Percentiles rank a stretch among this genome's conserved stretches.
These are phyloP conservation scores for Sebastolobus altivelis DNA, from an alignment of 2,797 vertebrate genomes.

Conservation along the genomic window DNA sequence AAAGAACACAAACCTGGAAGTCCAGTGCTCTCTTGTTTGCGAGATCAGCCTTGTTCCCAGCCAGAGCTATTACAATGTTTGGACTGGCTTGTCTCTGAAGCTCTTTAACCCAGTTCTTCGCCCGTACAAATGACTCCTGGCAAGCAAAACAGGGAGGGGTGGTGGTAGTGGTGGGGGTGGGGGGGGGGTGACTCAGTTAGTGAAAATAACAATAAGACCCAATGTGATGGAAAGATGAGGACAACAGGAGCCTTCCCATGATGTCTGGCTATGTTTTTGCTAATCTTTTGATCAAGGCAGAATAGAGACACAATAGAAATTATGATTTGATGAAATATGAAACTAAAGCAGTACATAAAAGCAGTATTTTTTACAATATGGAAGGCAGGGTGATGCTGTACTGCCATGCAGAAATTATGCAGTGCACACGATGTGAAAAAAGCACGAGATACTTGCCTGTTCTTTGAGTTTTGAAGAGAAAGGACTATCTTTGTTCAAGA, in stretches of 20 bases:
- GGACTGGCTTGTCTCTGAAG: constrained; percentile 99
- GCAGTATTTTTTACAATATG: neutral
- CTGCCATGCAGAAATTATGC: neutral
- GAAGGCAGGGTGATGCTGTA: neutral
- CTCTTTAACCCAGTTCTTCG: constrained; percentile 99
- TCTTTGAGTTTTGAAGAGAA: neutral
- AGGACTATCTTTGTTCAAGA: neutral
- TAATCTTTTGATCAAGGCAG: constrained; percentile 2
- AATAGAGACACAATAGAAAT: constrained; percentile 7
- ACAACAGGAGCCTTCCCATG: neutral
- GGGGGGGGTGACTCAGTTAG: constrained; percentile 16
- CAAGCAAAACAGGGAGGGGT: constrained; percentile 56
- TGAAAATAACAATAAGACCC: constrained; percentile 46
- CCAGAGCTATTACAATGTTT: constrained; percentile 99
- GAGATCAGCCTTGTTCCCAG: constrained; percentile 98
- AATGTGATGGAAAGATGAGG: constrained; percentile 30
- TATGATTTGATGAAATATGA: constrained; percentile 21
- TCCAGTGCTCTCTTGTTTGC: constrained; percentile 97
- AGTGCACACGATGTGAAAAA: neutral
- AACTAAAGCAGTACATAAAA: constrained; percentile 5
- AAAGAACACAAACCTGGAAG: constrained; percentile 90
- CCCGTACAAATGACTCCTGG: constrained; percentile 98
- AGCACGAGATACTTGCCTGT: neutral
- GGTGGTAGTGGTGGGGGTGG: too few species aligned
- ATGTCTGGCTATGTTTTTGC: neutral